phyloP scores from a whole-genome alignment of 2,888 invertebrate genomes.

The Hyalella azteca region DNA sequence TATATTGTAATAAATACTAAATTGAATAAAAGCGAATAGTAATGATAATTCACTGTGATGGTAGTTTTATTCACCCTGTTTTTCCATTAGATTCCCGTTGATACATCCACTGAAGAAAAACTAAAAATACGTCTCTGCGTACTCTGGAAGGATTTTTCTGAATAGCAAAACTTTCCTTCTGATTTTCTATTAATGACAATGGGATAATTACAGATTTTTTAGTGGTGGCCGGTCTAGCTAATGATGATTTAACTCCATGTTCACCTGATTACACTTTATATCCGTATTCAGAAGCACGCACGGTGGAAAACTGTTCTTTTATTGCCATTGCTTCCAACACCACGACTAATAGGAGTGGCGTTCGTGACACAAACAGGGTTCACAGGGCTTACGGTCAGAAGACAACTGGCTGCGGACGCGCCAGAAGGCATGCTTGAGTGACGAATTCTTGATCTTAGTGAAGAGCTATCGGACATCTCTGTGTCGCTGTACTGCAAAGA shows the following conservation, averaged over 20 bases:
- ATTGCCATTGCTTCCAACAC: neutral
- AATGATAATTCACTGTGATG: too few relatives aligned
- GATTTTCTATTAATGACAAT: conserved; percentile 28
- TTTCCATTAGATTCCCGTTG: too few relatives aligned
- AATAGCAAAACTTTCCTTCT: conserved; percentile 38
- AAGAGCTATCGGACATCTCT: conserved; percentile 11
- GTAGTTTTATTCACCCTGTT: too few relatives aligned
- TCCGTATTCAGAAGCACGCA: neutral
- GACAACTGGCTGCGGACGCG: neutral
- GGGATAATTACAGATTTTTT: conserved; percentile 16
- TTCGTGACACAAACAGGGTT: neutral
- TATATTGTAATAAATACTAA: too few relatives aligned
- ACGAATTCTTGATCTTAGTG: conserved; percentile 13
- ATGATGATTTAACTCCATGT: neutral
- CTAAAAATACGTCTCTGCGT: too few relatives aligned
- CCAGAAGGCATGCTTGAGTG: conserved; percentile 14
- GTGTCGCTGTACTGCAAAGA: conserved; percentile 16
- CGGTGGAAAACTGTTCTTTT: neutral
- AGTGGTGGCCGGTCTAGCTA: conserved; percentile 16
- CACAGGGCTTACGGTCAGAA: neutral
- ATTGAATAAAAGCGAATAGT: too few relatives aligned
- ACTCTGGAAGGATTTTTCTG: too few relatives aligned
- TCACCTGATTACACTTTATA: conserved; percentile 17
- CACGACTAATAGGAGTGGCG: neutral
- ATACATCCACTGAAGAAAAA: too few relatives aligned